A percentile compares a stretch with the other conserved stretches of the same genome.
These are phyloP conservation scores for Atrina japonica DNA, from an alignment of 2,888 invertebrate genomes.

Conservation along the genomic window DNA sequence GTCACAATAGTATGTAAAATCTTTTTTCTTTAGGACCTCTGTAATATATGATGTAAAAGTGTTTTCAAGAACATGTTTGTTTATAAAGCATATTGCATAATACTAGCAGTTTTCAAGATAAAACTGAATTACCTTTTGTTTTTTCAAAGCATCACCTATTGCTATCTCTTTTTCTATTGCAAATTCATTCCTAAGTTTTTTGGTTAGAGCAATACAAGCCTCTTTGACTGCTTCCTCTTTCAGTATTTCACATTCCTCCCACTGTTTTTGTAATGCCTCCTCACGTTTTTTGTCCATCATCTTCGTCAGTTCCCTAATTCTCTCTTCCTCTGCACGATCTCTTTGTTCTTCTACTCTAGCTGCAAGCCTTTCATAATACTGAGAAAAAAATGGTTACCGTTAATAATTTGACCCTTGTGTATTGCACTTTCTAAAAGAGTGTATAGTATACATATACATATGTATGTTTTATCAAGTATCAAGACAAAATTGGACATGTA, in stretches of 20 bases:
- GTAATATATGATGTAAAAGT: no score
- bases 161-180: conserved; percentile 70
- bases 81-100: no score
- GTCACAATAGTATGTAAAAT: no score
- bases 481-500: no score
- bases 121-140: conserved; percentile 58
- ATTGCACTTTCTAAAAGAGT: no score
- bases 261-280: conserved; percentile 69
- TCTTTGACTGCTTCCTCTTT: conserved; percentile 69
- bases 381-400: conserved; percentile 24
- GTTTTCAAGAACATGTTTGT: no score
- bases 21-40: no score
- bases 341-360: conserved; percentile 70
- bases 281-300: conserved; percentile 68
- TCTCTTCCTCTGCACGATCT: conserved; percentile 72
- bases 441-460: no score
- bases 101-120: not conserved
- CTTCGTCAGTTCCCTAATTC: conserved; percentile 67
- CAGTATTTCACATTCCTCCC: conserved; percentile 70
- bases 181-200: conserved; percentile 67
- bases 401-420: no score
- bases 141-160: conserved; percentile 67
- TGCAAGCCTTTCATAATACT: conserved; percentile 73
- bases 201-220: conserved; percentile 65
- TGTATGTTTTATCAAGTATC: no score